Base-by-base conservation (phyloP, 2,113 vertebrate species). In the Cephalopterus ornatus region DNA sequence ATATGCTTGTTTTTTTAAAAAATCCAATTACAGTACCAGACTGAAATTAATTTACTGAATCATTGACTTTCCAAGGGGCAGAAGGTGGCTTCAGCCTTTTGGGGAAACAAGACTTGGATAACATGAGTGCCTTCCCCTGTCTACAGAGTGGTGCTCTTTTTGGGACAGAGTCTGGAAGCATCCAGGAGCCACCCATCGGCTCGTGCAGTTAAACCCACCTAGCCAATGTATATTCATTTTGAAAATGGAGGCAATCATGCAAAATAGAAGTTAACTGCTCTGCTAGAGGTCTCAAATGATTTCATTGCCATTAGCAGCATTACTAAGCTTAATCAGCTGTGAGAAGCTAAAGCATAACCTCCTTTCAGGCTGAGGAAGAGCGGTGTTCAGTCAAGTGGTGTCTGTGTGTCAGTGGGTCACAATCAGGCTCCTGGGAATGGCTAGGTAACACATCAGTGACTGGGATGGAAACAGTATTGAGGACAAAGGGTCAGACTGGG, bases 21-120 rank as follows among this genome's bases (percentile, higher is more conserved):
- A 90, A 97, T 93, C 91, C 55, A 94, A 86, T 97, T 93, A 96
- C n/a, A 89, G 37, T 47, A 94, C 73, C 76, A 95, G 47, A 61
- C 76, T 92, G 53, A 96, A 96, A 97, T 96, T 97, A 89, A 96
- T 97, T 97, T 97, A 96, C 91, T 95, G 66, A 95, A 75, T 83
- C 73, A 93, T 61, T 97, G 91, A 96, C 97, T 97, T 96, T 97
- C 93, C 91, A 85, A 95, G 75, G 87, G 79, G 75, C 81, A 95
- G 66, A 88, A 93, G 81, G 88, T 96, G 85, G 17, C 41, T 68
- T 97, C 77, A 95, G 52, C 78, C 75, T 81, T 94, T 39, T 92
- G 76, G 79, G 12, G 47, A 84, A 80, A 80, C 7, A 27, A 68
- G 49, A 79, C 65, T 83, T 95, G 89, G 37, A 41, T 61, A 92